Evolutionary conservation across 2,888 invertebrate genomes (phyloP), one percentile per base, ranked within the genome.

Genomic region (Xylota sylvarum): DNA sequence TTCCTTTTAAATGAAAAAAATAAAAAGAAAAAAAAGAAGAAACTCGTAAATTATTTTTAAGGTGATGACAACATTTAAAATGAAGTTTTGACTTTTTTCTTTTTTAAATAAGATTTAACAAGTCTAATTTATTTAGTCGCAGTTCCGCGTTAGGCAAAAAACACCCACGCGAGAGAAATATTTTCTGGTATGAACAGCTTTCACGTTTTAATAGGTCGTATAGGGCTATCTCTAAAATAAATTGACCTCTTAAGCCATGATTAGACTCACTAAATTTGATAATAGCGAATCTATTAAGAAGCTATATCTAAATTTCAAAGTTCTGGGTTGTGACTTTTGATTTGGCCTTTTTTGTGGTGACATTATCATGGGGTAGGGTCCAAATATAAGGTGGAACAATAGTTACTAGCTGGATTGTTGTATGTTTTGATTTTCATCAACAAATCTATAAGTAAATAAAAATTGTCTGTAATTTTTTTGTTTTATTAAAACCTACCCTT

Each of bases 11-110:
- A 35, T 5, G 19, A 5, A 50, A 67, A 35, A 35, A 58, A n/a
- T 3, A 30, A 35, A n/a, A 35, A n/a, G 32, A 50, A 32, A 17
- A 30, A 17, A n/a, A 27, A 27, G 27, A 30, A 23, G n/a, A 67
- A 67, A 40, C 52, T 67, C 67, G 52, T 67, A 52, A 67, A 67
- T 72, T 72, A 35, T 35, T 48, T 35, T 48, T 56, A 56, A 58
- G 56, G 56, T 56, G 70, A 46, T 58, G 70, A 58, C 56, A 70
- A 46, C 70, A 70, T 56, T 70, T 32, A 56, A 56, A 56, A 27
- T 50, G 27, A 10, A 14, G 7, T 30, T 69, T 30, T 69, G 67
- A 69, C 5, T 65, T 48, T 35, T 65, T 48, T 35, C 3, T 48
- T 64, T 35, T 9, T 23, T 23, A 23, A 23, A 23, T 2, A 23